These are phyloP conservation scores for Samia ricini DNA, from an alignment of 1,140 invertebrate species.

Conservation along the genomic window DNA sequence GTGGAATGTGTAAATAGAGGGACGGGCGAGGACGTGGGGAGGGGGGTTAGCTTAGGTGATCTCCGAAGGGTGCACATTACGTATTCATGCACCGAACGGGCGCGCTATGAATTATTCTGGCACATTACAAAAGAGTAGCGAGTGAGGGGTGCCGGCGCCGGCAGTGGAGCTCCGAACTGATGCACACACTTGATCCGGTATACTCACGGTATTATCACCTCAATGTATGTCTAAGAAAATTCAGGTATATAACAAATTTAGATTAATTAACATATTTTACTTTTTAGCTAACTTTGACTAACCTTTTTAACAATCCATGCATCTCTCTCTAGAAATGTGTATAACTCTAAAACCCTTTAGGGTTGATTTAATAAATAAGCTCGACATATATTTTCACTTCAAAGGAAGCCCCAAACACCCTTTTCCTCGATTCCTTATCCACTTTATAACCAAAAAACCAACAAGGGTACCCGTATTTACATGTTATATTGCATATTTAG, in stretches of 20 bases:
- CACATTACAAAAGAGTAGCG: slow-evolving; percentile 28
- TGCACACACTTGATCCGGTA: not conserved
- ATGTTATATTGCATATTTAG: slow-evolving; percentile 12
- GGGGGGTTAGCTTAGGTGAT: not conserved
- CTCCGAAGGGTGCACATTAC: slow-evolving; percentile 17
- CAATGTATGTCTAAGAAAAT: too few species aligned
- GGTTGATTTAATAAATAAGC: not conserved
- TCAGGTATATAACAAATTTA: too few species aligned
- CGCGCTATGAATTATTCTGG: slow-evolving; percentile 31
- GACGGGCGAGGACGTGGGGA: not conserved
- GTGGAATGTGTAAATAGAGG: too few species aligned
- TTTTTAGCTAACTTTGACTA: too few species aligned
- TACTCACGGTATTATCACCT: too few species aligned
- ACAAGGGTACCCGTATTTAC: slow-evolving; percentile 8
- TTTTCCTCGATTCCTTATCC: not conserved
- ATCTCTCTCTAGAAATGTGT: too few species aligned
- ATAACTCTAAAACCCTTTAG: not conserved
- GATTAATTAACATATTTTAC: too few species aligned
- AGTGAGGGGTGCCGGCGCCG: slow-evolving; percentile 3
- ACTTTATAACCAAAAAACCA: slow-evolving; percentile 12
- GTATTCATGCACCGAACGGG: slow-evolving; percentile 27
- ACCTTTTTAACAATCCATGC: too few species aligned
- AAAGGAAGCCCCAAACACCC: not conserved
- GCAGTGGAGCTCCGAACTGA: not conserved
- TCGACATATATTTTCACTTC: not conserved